Conservation (phyloP, 1,140 invertebrate genomes). For the Panagrolaimus sp. region DNA sequence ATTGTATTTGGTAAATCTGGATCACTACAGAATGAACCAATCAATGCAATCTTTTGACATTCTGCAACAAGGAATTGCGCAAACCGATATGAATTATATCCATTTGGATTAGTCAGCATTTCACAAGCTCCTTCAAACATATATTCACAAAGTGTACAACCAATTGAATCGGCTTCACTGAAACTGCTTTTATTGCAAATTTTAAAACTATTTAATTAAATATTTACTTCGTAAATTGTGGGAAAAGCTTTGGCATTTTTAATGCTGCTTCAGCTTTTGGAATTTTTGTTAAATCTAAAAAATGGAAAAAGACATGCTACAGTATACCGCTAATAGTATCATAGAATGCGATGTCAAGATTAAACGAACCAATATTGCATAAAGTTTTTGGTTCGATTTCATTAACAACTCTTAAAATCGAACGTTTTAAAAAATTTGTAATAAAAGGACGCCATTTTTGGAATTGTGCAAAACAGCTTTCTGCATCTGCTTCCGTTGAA, state of each 20-base stretch:
- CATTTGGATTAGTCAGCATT: background rate
- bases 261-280: background rate
- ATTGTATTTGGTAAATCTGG: background rate
- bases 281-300: background rate
- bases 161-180: background rate
- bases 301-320: no score
- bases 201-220: no score
- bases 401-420: background rate
- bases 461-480: background rate
- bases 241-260: background rate
- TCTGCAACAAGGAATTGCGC: background rate
- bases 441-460: background rate
- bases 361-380: background rate
- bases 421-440: background rate
- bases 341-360: no score
- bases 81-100: background rate
- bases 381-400: background rate
- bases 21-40: background rate
- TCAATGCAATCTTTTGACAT: background rate
- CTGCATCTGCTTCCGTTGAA: background rate
- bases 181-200: no score
- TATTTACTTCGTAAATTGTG: no score
- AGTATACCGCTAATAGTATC: no score
- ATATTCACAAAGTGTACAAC: background rate
- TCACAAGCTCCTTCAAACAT: background rate